Evolutionary conservation across 2,888 invertebrate genomes (phyloP).

Genomic region (Syritta pipiens): DNA sequence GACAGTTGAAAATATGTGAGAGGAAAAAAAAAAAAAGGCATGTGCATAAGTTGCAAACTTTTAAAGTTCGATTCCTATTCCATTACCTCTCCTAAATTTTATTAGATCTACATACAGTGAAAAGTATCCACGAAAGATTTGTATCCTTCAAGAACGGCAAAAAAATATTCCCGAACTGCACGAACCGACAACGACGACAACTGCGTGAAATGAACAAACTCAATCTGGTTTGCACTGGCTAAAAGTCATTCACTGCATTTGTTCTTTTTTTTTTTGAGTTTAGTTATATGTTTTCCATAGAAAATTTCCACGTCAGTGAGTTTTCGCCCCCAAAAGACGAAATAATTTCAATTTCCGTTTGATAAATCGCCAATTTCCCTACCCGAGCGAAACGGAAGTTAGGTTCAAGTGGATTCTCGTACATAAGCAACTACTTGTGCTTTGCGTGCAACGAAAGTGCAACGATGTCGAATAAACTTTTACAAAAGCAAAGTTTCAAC

Average conservation of each 20-base stretch:
- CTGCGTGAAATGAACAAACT: constrained; percentile 38
- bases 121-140: constrained; percentile 15
- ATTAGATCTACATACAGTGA: too few species aligned
- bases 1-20: too few species aligned
- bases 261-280: constrained; percentile 11
- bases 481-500: constrained; percentile 53
- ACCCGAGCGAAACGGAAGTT: constrained; percentile 58
- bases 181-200: constrained; percentile 18
- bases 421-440: constrained; percentile 46
- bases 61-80: too few species aligned
- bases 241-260: constrained; percentile 34
- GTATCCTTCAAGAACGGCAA: constrained; percentile 4
- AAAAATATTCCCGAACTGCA: constrained; percentile 8
- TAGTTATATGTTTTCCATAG: constrained; percentile 9
- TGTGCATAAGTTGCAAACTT: too few species aligned
- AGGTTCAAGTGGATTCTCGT: constrained; percentile 54
- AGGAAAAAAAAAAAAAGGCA: too few species aligned
- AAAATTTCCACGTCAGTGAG: constrained; percentile 17
- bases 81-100: too few species aligned
- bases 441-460: constrained; percentile 46
- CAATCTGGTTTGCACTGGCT: constrained; percentile 24
- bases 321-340: constrained; percentile 31
- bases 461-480: constrained; percentile 57
- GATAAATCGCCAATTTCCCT: constrained; percentile 66
- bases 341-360: constrained; percentile 66